Base-by-base conservation (phyloP, 2,113 vertebrate genomes). In the Hiodon tergisus region DNA sequence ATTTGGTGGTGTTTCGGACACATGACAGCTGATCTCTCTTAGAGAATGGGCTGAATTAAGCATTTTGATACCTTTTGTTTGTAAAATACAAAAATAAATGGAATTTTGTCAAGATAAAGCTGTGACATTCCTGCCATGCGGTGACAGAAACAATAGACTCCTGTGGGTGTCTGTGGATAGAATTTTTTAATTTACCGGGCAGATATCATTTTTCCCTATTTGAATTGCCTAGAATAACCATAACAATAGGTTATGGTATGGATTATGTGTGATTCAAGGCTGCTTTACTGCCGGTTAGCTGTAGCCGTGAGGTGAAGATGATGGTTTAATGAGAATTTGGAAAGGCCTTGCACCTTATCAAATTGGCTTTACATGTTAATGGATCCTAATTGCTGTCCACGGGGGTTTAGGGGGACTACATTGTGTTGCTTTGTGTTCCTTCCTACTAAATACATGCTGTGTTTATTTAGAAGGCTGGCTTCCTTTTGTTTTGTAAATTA, bases 301-400 rank as follows among this genome's bases (percentile, higher is more conserved):
- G 79, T 84, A 83, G 79, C 77, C 76, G 82, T 81, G 83, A 87
- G 86, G 87, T 88, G 89, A 77, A 79, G 80, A 78, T 85, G 84
- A 87, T 87, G 78, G 86, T 88, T 84, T 87, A 88, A 89, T 89
- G 76, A 76, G 86, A 90, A 89, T 92, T 90, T 91, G 86, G 86
- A 70, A 81, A 86, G 86, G 86, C 81, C 84, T 77, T 67, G 83
- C 86, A 91, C 90, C 91, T 92, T 91, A 90, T 93, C 91, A 89
- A 90, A 90, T 91, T 89, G 89, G 91, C 89, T 91, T 91, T 91
- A 89, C 89, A 89, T 91, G 92, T 89, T 93, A 92, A 92, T 92
- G 66, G 87, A 81, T 81, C 86, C 88, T 92, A 93, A 93, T 93
- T 92, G 88, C 86, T 86, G 86, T 89, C 91, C 81, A 71, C 83